phyloP scores from a whole-genome alignment of 2,797 vertebrate species.

The Rallus crepitans region DNA sequence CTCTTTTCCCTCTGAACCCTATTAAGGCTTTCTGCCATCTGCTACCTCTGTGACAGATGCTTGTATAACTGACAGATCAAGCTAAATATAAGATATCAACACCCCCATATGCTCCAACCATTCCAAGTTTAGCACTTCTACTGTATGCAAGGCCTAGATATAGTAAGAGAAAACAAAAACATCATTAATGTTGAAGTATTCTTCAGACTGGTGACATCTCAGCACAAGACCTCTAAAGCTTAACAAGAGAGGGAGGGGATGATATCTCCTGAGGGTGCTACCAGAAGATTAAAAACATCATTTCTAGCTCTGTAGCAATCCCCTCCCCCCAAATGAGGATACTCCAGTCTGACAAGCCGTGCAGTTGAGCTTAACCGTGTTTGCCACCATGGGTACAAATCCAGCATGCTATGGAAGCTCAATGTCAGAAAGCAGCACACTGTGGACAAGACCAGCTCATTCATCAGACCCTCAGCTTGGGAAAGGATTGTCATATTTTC shows the following conservation, averaged over 20 bases:
- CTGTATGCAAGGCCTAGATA: constrained; percentile 66
- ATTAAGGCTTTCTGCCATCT: constrained; percentile 64
- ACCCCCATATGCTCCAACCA: constrained; percentile 57
- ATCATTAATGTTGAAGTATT: constrained; percentile 44
- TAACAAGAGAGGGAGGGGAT: neutral
- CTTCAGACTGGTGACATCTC: neutral
- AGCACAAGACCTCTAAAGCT: neutral
- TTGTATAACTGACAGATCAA: constrained; percentile 68
- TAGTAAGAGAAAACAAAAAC: constrained; percentile 57
- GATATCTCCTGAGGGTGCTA: neutral
- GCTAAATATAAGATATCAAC: constrained; percentile 72
- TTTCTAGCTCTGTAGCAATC: neutral
- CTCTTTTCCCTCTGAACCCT: constrained; percentile 47
- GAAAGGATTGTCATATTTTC: neutral
- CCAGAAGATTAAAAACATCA: neutral
- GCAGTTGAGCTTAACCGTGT: neutral
- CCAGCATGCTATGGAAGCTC: neutral
- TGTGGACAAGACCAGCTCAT: neutral
- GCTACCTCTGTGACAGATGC: constrained; percentile 55
- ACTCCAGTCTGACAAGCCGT: neutral
- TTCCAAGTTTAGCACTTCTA: constrained; percentile 68
- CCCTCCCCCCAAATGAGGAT: neutral
- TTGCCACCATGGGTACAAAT: neutral
- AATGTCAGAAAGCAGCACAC: neutral
- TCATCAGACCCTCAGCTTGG: too few relatives aligned